Evolutionary conservation across 2,113 vertebrate species (phyloP).

Genomic region (Tringa solitaria): DNA sequence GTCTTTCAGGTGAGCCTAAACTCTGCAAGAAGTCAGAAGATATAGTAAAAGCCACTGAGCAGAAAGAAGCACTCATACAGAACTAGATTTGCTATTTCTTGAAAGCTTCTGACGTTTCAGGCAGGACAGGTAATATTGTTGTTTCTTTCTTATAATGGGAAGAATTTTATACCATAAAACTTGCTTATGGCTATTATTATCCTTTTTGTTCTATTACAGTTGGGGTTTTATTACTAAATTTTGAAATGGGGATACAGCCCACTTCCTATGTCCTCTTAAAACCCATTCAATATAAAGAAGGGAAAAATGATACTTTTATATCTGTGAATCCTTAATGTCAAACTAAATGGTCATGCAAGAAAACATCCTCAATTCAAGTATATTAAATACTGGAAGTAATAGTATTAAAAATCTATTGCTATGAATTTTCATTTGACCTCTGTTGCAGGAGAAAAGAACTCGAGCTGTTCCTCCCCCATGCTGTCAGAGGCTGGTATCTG

Average conservation of each 20-base stretch:
- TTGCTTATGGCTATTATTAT: neutral
- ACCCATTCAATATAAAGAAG: neutral
- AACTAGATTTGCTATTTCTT: constrained; percentile 57
- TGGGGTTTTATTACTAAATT: neutral
- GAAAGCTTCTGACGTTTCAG: constrained; percentile 59
- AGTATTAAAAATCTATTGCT: neutral
- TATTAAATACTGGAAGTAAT: neutral
- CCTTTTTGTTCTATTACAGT: neutral
- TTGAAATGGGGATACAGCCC: neutral
- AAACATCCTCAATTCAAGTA: neutral
- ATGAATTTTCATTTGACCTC: constrained; percentile 40
- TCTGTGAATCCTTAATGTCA: neutral
- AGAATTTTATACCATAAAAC: neutral
- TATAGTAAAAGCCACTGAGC: constrained; percentile 62
- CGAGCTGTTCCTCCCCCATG: constrained; percentile 24
- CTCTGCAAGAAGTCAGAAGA: constrained; percentile 70
- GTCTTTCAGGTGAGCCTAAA: constrained; percentile 69
- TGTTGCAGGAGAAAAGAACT: constrained; percentile 67
- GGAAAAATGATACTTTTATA: neutral
- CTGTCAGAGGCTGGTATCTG: constrained; percentile 16
- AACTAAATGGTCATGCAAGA: neutral
- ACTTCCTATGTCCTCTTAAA: neutral
- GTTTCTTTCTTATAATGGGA: neutral
- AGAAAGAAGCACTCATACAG: constrained; percentile 49
- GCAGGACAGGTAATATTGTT: constrained; percentile 67